Conservation (phyloP, 2,888 invertebrate genomes). For the Acrocyrtus sp. region DNA sequence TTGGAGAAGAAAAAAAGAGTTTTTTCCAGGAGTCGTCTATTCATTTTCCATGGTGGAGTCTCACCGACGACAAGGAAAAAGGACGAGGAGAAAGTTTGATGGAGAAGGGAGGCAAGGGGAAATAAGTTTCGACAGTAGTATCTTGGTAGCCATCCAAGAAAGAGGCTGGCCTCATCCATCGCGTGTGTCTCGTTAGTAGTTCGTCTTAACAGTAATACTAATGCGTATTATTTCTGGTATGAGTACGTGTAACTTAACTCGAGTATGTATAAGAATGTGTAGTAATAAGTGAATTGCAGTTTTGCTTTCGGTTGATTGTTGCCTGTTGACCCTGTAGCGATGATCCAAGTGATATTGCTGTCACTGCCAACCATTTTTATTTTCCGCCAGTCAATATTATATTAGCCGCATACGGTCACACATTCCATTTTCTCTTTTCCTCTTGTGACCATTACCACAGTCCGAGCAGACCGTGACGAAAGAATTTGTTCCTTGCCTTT, state of each 20-base stretch:
- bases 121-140: slow-evolving; percentile 18
- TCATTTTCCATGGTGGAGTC: slow-evolving; percentile 8
- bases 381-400: slow-evolving; percentile 33
- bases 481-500: too few species aligned
- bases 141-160: slow-evolving; percentile 17
- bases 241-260: too few species aligned
- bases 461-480: too few species aligned
- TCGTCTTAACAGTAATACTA: too few species aligned
- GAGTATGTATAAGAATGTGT: slow-evolving; percentile 1
- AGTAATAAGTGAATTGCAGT: slow-evolving; percentile 1
- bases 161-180: not conserved
- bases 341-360: slow-evolving; percentile 4
- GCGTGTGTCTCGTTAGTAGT: too few species aligned
- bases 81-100: slow-evolving; percentile 19
- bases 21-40: not conserved
- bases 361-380: slow-evolving; percentile 33
- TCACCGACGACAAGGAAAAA: slow-evolving; percentile 22
- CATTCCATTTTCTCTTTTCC: slow-evolving; percentile 37
- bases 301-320: slow-evolving; percentile 15
- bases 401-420: slow-evolving; percentile 40
- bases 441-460: too few species aligned
- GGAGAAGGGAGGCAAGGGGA: slow-evolving; percentile 13
- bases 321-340: slow-evolving; percentile 43
- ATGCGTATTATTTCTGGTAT: too few species aligned
- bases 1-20: not conserved